phyloP scores from a whole-genome alignment of 2,797 vertebrate species.

The Thalassophryne amazonica region DNA sequence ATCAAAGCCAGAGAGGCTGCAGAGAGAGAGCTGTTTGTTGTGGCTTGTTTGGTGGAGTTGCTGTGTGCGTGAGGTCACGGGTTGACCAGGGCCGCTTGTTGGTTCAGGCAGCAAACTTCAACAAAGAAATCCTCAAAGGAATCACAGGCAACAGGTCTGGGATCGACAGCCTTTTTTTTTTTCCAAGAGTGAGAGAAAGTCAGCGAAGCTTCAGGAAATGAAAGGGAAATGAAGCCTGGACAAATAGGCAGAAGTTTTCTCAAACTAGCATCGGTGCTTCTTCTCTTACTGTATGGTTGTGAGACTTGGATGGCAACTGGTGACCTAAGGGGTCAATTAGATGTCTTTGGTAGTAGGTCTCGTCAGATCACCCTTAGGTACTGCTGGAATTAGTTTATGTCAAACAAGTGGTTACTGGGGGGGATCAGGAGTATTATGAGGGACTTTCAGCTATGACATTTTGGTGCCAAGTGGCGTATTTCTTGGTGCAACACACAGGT shows the following conservation, averaged over 20 bases:
- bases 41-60: conserved; percentile 58
- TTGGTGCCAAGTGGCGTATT: no score
- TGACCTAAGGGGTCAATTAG: no score
- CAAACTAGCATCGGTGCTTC: neutral
- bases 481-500: no score
- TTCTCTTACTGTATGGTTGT: no score
- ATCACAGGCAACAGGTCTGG: conserved; percentile 6
- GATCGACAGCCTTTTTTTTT: neutral
- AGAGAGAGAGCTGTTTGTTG: conserved; percentile 65
- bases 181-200: conserved; percentile 2
- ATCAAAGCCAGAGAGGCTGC: conserved; percentile 65
- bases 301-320: no score
- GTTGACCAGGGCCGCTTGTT: conserved; percentile 44
- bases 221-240: neutral
- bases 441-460: no score
- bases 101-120: conserved; percentile 21
- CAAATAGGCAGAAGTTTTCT: neutral
- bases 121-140: conserved; percentile 16
- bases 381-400: no score
- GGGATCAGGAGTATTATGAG: no score
- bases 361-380: no score
- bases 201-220: neutral
- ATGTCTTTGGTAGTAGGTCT: no score
- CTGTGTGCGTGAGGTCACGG: conserved; percentile 36
- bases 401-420: no score